Conservation (phyloP, 2,888 invertebrate genomes). For the Sipha maydis region DNA sequence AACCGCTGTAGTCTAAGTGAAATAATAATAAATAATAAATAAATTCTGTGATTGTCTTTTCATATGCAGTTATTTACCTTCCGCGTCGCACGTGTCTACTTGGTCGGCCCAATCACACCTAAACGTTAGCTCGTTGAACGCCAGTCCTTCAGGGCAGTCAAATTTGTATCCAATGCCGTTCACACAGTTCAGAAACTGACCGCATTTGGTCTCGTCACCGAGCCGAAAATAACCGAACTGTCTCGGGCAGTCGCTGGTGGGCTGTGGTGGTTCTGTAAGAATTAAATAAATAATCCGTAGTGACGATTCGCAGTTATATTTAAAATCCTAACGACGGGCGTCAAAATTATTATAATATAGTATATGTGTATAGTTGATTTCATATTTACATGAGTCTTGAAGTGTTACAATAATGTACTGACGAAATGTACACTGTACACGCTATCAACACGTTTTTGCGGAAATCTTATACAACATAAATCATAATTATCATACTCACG, state of each 20-base stretch:
- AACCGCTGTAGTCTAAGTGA: too few relatives aligned
- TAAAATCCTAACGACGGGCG: too few relatives aligned
- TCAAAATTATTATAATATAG: too few relatives aligned
- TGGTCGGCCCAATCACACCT: constrained; percentile 90
- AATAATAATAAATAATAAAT: too few relatives aligned
- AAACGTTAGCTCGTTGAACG: constrained; percentile 78
- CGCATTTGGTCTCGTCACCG: constrained; percentile 77
- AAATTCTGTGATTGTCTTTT: too few relatives aligned
- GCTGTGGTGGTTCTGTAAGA: constrained; percentile 74
- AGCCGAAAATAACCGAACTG: constrained; percentile 84
- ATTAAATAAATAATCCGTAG: too few relatives aligned
- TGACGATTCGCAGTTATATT: too few relatives aligned
- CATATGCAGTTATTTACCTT: constrained; percentile 71
- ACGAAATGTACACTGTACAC: not conserved
- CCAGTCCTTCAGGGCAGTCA: constrained; percentile 85
- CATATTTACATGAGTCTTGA: not conserved
- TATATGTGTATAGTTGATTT: not conserved
- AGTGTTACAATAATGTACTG: not conserved
- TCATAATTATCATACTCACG: constrained; percentile 71
- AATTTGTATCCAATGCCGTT: constrained; percentile 78
- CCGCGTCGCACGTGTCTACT: constrained; percentile 82
- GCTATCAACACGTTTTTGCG: not conserved
- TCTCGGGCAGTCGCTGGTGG: constrained; percentile 83
- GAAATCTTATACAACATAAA: not conserved
- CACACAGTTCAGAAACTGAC: constrained; percentile 84